These are phyloP conservation scores for Helicoverpa zea DNA, from an alignment of 1,140 invertebrate genomes.

Conservation along the genomic window DNA sequence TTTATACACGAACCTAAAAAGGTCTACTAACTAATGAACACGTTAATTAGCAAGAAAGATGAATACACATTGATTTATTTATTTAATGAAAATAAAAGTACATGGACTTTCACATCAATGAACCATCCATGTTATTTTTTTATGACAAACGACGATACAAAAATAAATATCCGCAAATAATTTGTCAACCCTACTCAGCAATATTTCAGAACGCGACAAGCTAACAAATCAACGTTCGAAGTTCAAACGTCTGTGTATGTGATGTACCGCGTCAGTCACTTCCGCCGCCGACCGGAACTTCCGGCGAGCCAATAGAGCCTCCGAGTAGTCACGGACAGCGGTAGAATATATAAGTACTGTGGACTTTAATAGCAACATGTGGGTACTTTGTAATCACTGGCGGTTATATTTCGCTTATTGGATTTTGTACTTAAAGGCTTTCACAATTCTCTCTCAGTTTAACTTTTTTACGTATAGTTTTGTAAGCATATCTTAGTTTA, in stretches of 20 bases:
- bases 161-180: neutral
- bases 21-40: no score
- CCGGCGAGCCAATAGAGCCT: constrained; percentile 50
- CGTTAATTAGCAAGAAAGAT: no score
- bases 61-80: no score
- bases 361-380: constrained; percentile 26
- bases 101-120: no score
- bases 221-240: constrained; percentile 31
- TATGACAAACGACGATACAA: neutral
- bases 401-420: neutral
- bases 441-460: neutral
- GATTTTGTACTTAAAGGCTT: no score
- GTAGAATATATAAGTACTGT: constrained; percentile 31
- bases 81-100: no score
- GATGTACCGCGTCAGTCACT: constrained; percentile 55
- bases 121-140: no score
- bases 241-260: constrained; percentile 48
- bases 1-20: no score
- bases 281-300: constrained; percentile 56
- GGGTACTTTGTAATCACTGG: constrained; percentile 10
- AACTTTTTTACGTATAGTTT: neutral
- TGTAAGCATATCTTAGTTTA: no score
- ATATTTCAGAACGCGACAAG: constrained; percentile 8
- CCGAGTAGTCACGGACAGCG: constrained; percentile 30
- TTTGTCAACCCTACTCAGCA: neutral